Evolutionary conservation across 2,797 vertebrate species (phyloP).

Genomic region (Anabas testudineus): DNA sequence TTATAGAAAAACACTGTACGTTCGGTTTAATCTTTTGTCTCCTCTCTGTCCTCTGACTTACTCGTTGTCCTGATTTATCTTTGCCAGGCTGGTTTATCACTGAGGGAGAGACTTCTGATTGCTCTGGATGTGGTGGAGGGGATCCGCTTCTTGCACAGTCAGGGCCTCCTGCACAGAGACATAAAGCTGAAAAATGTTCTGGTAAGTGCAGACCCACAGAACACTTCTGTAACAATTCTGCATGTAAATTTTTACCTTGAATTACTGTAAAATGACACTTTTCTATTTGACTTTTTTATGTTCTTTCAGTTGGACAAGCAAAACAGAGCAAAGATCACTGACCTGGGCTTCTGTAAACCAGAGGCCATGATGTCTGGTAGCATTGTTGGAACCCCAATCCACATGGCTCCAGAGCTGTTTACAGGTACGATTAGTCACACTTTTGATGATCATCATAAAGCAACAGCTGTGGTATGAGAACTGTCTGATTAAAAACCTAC

Average conservation of each 20-base stretch:
- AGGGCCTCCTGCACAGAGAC: constrained; percentile 96
- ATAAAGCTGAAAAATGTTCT: constrained; percentile 99
- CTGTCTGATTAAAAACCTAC: constrained; percentile 1
- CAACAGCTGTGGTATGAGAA: constrained; percentile 3
- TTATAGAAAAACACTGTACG: neutral
- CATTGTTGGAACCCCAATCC: constrained; percentile 98
- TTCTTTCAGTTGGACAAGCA: constrained; percentile 92
- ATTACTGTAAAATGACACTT: neutral
- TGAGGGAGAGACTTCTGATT: constrained; percentile 92
- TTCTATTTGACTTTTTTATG: neutral
- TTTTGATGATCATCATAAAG: neutral
- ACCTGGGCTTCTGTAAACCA: constrained; percentile 98
- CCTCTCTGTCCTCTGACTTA: neutral
- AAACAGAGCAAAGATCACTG: constrained; percentile 97
- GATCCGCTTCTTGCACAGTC: constrained; percentile 95
- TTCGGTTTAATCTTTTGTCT: neutral
- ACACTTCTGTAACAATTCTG: too few species aligned
- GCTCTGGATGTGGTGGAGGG: constrained; percentile 98
- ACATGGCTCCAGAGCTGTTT: constrained; percentile 99
- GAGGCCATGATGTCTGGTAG: constrained; percentile 99
- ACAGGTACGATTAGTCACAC: constrained; percentile 85
- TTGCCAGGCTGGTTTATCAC: constrained; percentile 88
- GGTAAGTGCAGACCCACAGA: constrained; percentile 81
- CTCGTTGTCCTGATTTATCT: neutral
- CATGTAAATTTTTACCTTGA: neutral